Evolutionary conservation across 2,888 invertebrate species (phyloP).

Genomic region (Rhopalosiphum nymphaeae): DNA sequence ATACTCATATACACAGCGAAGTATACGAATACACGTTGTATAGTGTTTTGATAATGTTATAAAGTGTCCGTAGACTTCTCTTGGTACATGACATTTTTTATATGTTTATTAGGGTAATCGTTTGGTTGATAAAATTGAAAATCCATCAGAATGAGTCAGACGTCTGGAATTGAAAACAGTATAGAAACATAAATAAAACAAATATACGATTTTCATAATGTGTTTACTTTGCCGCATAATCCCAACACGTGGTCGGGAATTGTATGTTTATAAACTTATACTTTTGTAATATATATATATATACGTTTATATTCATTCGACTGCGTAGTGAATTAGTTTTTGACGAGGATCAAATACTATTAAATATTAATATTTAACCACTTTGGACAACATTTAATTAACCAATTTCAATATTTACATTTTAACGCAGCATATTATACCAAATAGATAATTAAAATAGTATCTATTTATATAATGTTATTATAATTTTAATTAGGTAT

Average conservation of each 20-base stretch:
- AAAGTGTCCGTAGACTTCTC: background rate
- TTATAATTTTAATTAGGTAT: background rate
- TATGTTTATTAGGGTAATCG: background rate
- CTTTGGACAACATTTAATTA: background rate
- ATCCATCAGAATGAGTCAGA: background rate
- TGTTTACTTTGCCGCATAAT: background rate
- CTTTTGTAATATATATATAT: background rate
- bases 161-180: background rate
- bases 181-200: constrained; percentile 7
- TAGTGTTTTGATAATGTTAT: background rate
- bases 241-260: background rate
- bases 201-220: constrained; percentile 18
- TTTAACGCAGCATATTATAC: background rate
- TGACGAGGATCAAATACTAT: background rate
- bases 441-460: background rate
- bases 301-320: background rate
- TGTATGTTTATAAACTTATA: background rate
- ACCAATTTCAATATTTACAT: background rate
- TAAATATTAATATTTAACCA: background rate
- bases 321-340: background rate
- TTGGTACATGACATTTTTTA: background rate
- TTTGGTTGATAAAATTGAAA: background rate
- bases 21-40: background rate
- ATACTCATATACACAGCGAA: background rate
- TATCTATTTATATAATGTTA: background rate